These are phyloP conservation scores for Stenchaetothrips biformis DNA, from an alignment of 2,888 invertebrate species.

Conservation along the genomic window DNA sequence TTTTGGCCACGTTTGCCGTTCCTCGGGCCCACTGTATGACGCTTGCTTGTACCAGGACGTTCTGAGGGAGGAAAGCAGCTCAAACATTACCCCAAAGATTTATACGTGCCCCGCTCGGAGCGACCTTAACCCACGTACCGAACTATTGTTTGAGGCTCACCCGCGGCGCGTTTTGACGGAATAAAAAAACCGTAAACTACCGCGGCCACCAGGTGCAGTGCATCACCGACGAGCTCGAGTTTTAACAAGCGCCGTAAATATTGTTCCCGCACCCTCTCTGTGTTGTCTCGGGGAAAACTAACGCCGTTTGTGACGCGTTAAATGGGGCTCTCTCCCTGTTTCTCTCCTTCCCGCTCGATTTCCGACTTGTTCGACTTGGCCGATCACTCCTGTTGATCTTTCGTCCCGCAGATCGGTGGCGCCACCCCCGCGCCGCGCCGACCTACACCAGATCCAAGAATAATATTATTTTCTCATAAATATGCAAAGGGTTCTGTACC, in stretches of 20 bases:
- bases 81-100: too few species aligned
- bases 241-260: too few species aligned
- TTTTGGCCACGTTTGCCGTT: too few species aligned
- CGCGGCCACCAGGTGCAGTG: background rate
- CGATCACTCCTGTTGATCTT: background rate
- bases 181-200: background rate
- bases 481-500: background rate
- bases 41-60: too few species aligned
- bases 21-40: too few species aligned
- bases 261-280: too few species aligned
- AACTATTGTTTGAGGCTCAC: conserved; percentile 2
- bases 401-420: background rate
- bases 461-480: conserved; percentile 13
- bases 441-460: background rate
- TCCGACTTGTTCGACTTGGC: background rate
- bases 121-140: background rate
- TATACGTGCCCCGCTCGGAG: background rate
- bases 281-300: too few species aligned
- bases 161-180: background rate
- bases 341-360: background rate
- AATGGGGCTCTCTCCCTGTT: background rate
- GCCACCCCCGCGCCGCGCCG: background rate
- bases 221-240: background rate
- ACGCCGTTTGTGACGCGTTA: too few species aligned
- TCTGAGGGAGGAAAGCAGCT: too few species aligned